Evolutionary conservation across 2,888 invertebrate genomes (phyloP), one percentile per base, ranked within the genome.

Genomic region (Halictus quadricinctus): DNA sequence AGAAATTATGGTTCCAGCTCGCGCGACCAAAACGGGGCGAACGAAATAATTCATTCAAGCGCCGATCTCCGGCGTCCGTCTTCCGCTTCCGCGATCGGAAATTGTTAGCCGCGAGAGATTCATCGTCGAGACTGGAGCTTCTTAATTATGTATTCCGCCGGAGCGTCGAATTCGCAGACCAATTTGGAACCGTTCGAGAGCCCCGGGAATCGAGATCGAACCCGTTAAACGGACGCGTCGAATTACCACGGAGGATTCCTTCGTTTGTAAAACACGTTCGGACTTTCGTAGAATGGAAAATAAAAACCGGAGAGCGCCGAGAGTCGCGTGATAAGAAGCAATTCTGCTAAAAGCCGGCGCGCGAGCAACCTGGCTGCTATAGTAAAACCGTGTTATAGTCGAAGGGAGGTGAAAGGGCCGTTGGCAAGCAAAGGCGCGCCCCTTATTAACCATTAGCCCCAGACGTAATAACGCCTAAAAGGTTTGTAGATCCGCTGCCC

Each of bases 391-490:
- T 41, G 72, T 5, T 29, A 21, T 12, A 41, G 21, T 15, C 25
- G 43, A 46, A 75, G 73, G 48, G 64, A n/a, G 66, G 81, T 15
- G 78, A 72, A 82, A 77, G 81, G 29, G 77, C 50, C 43, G 77
- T 73, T 43, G 77, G 77, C 74, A 81, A 87, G 86, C 83, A 87
- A 88, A 91, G 92, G 92, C 85, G 92, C 87, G 92, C 87, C 88
- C 84, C 86, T 85, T 82, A 88, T 85, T 89, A 89, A 88, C 88
- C 87, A 82, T 90, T 88, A 88, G 88, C 86, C 85, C 69, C 78
- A 73, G 80, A 82, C 72, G 87, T 88, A 90, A 92, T 91, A 89
- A 88, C 78, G 85, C 76, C 88, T 91, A 87, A 92, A 92, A 92
- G 91, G 91, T 92, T 91, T 88, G 76, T 75, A 87, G 82, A 87